Base-by-base conservation (phyloP, 2,113 vertebrate genomes). In the Rhagologus leucostigma region DNA sequence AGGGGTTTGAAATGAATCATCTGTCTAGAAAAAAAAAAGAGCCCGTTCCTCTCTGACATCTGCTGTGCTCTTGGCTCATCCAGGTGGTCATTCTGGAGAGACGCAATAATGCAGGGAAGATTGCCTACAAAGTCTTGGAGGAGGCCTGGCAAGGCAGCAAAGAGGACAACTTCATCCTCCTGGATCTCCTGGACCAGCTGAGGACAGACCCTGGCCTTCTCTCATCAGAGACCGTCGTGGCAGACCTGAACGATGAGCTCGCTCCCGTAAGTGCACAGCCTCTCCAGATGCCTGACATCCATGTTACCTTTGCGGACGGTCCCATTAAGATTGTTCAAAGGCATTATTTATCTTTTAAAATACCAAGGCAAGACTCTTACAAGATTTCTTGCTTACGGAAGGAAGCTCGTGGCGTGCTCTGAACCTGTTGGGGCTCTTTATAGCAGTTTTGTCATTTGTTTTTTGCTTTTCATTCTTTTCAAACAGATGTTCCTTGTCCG, bases 21-120 rank as follows among this genome's bases (percentile, higher is more conserved):
- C 47, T 41, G 7, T 37, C 41, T 49, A 30, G 64, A 8, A 20
- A 55, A n/a, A n/a, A 46, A 12, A 69, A 37, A 37, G n/a, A 11
- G 13, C 29, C 32, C 30, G 37, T 65, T 73, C 26, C 65, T 49
- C 19, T 81, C 84, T 95, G 41, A 96, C 33, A 18, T 30, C 41
- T 69, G 35, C 8, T 0, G 0, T 90, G 33, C 85, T 60, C 7
- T 87, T 79, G 86, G 14, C 42, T 79, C 7, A 0, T 37, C 16
- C 97, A 99, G 99, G 99, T 99, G 73, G 98, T 99, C 63, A 98
- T 99, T 95, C 95, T 99, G 80, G 99, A 99, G 97, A 97, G 99
- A 84, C 98, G 99, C 9, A 99, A 98, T 32, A 97, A 96, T 0
- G 98, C 98, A 0, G 99, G 99, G 22, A 98, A 98, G 81, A 98